Evolutionary conservation across 2,888 invertebrate genomes (phyloP), one percentile per base, ranked within the genome.

Genomic region (Sesia bembeciformis): DNA sequence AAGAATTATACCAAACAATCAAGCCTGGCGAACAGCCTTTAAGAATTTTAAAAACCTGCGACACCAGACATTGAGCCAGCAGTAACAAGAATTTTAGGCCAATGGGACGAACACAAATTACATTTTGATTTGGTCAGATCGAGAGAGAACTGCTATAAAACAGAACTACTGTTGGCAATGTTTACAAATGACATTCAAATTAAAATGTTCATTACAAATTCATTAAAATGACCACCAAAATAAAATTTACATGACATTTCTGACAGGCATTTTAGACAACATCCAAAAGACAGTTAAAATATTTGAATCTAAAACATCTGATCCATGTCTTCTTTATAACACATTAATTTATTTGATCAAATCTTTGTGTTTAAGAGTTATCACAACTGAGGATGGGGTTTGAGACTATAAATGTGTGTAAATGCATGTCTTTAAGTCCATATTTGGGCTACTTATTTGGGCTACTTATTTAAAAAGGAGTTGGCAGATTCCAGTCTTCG

Each of bases 171-270:
- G 23, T 2, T 23, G 1, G 2, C 23, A 23, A 23, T 23, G 23
- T 23, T 23, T 23, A n/a, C n/a, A n/a, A n/a, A n/a, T n/a, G n/a
- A n/a, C n/a, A n/a, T n/a, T n/a, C n/a, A n/a, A n/a, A n/a, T n/a
- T n/a, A n/a, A n/a, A n/a, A n/a, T n/a, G n/a, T n/a, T n/a, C n/a
- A n/a, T n/a, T n/a, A n/a, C n/a, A n/a, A n/a, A n/a, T n/a, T n/a
- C n/a, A n/a, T n/a, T n/a, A n/a, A n/a, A 23, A 23, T 23, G 23
- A 23, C 23, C 23, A 23, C 23, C 23, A 23, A 23, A 23, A 39
- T 54, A 8, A 7, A 60, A 57, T 58, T 58, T 56, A 56, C 56
- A 60, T 56, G 52, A 55, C 60, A 41, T 41, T 41, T 41, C 7
- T 41, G 7, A 5, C 2, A 5, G 41, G 41, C 5, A 41, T 7